A percentile compares a stretch with the other conserved stretches of the same genome.
These are phyloP conservation scores for Phaethon lepturus DNA, from an alignment of 2,113 vertebrate species.

Conservation along the genomic window DNA sequence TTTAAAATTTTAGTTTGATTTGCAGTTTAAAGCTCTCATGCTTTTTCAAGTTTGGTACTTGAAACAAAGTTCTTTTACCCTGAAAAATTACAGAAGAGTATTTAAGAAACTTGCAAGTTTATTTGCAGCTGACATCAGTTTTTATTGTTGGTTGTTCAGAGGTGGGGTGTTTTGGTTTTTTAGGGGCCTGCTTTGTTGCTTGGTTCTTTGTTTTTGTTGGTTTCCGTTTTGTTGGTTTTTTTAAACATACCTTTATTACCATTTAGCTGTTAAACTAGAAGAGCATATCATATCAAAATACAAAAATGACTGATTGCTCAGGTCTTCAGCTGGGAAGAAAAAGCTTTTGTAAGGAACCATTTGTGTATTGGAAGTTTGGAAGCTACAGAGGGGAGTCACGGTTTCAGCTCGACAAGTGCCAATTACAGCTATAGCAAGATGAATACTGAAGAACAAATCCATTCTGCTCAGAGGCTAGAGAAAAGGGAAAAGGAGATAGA, in stretches of 20 bases:
- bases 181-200: neutral
- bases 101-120: neutral
- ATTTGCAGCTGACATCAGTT: neutral
- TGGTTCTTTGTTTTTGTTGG: neutral
- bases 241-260: neutral
- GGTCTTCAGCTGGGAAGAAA: neutral
- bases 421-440: slow-evolving; percentile 5
- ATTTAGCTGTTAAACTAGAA: neutral
- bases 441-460: neutral
- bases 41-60: neutral
- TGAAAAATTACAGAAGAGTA: neutral
- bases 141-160: neutral
- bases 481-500: neutral
- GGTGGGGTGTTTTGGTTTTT: neutral
- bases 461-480: neutral
- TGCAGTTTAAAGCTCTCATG: neutral
- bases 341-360: neutral
- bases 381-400: neutral
- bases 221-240: neutral
- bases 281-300: neutral
- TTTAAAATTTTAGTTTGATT: neutral
- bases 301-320: neutral
- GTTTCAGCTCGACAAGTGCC: neutral
- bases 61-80: neutral
- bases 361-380: neutral